These are phyloP conservation scores for Lasioglossum lativentre DNA, from an alignment of 2,888 invertebrate genomes.

Conservation along the genomic window DNA sequence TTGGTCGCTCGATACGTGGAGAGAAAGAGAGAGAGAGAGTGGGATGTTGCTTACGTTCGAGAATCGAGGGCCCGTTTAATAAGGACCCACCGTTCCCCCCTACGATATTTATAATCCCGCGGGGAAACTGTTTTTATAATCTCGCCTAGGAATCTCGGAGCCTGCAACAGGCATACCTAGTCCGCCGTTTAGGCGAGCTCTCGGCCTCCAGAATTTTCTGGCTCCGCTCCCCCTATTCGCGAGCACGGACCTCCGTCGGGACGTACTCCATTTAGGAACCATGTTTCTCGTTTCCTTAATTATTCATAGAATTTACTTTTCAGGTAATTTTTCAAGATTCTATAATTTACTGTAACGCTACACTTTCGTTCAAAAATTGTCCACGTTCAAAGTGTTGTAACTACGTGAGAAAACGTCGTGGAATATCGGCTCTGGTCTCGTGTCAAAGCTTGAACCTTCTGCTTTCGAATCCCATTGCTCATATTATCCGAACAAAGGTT, in stretches of 20 bases:
- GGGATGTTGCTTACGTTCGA: conserved; percentile 47
- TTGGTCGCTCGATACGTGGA: conserved; percentile 57
- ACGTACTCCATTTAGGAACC: not conserved
- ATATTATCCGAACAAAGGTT: too few species aligned
- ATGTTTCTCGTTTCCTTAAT: not conserved
- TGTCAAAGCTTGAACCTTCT: too few species aligned
- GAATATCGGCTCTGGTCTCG: too few species aligned
- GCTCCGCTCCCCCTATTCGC: not conserved
- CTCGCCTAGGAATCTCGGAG: conserved; percentile 68
- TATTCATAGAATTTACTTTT: not conserved
- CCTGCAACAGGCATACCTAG: conserved; percentile 6
- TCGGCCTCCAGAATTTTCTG: conserved; percentile 19
- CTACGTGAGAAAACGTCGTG: too few species aligned
- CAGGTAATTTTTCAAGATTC: not conserved
- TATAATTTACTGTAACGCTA: too few species aligned
- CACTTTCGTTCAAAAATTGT: too few species aligned
- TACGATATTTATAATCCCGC: conserved; percentile 70
- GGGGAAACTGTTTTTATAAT: conserved; percentile 70
- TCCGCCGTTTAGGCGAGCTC: conserved; percentile 3
- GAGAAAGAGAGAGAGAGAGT: not conserved
- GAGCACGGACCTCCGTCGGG: not conserved
- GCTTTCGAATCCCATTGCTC: too few species aligned
- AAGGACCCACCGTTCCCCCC: conserved; percentile 50
- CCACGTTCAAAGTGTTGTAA: too few species aligned
- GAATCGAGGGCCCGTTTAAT: conserved; percentile 65